A percentile compares a stretch with the other conserved stretches of the same genome.
phyloP scores from a whole-genome alignment of 2,797 vertebrate species.

The Poeciliopsis infans region DNA sequence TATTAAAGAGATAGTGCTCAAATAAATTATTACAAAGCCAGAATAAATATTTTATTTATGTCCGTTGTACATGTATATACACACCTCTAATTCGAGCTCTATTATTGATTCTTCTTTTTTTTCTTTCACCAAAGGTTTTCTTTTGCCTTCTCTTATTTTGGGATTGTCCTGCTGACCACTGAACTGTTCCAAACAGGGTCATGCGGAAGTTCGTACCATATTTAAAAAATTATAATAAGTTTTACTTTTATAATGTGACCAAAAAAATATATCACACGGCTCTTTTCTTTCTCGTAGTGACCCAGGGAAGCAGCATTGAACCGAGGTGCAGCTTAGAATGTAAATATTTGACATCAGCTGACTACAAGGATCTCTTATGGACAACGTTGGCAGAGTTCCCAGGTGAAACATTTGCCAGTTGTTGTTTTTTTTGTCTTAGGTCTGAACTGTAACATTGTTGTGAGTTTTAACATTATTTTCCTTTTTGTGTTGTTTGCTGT shows the following conservation, averaged over 20 bases:
- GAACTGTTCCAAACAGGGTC: conserved; percentile 89
- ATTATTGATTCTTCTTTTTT: conserved; percentile 18
- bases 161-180: conserved; percentile 90
- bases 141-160: conserved; percentile 90
- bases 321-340: conserved; percentile 87
- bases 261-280: background rate
- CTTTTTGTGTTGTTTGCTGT: background rate
- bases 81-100: background rate
- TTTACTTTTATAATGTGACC: background rate
- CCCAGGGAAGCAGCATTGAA: conserved; percentile 81
- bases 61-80: background rate
- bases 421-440: background rate
- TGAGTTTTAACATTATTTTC: background rate
- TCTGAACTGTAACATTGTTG: background rate
- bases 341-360: conserved; percentile 86
- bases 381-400: conserved; percentile 93
- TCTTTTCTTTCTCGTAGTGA: conserved; percentile 66
- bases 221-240: background rate
- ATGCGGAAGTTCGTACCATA: conserved; percentile 84
- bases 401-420: conserved; percentile 72
- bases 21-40: background rate
- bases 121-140: conserved; percentile 84
- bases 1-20: background rate
- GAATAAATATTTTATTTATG: background rate
- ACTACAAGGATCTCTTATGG: conserved; percentile 93